phyloP scores from a whole-genome alignment of 2,888 invertebrate genomes.

The Palloptera scutellata region DNA sequence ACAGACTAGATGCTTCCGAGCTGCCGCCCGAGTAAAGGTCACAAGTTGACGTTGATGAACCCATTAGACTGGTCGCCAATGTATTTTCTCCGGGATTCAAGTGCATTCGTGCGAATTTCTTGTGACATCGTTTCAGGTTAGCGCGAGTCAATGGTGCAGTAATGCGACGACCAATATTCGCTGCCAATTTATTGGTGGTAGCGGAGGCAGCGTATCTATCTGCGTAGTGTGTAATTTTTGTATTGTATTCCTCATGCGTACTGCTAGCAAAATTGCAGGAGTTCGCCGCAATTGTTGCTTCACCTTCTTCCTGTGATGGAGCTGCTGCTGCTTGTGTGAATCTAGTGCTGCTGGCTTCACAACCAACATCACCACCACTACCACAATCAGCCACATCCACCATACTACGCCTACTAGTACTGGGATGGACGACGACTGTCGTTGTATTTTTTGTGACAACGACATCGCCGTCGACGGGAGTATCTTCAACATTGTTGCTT shows the following conservation, averaged over 20 bases:
- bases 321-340: background rate
- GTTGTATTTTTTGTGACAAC: constrained; percentile 7
- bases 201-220: background rate
- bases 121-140: constrained; percentile 49
- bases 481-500: constrained; percentile 1
- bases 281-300: background rate
- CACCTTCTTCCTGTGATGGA: background rate
- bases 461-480: constrained; percentile 22
- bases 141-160: constrained; percentile 44
- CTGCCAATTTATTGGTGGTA: constrained; percentile 27
- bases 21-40: constrained; percentile 40
- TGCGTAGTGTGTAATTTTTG: too few species aligned
- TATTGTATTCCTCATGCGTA: too few species aligned
- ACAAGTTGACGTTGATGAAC: constrained; percentile 37
- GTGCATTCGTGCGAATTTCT: constrained; percentile 44
- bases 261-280: background rate
- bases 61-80: constrained; percentile 32
- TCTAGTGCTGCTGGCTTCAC: constrained; percentile 20
- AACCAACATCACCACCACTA: background rate
- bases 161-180: constrained; percentile 49
- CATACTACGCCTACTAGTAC: constrained; percentile 18
- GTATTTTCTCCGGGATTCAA: constrained; percentile 25
- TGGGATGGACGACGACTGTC: constrained; percentile 38
- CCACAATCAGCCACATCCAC: too few species aligned
- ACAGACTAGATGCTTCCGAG: constrained; percentile 38